These are phyloP conservation scores for Schizopygopsis pylzovi DNA, from an alignment of 2,797 vertebrate genomes.

Conservation along the genomic window DNA sequence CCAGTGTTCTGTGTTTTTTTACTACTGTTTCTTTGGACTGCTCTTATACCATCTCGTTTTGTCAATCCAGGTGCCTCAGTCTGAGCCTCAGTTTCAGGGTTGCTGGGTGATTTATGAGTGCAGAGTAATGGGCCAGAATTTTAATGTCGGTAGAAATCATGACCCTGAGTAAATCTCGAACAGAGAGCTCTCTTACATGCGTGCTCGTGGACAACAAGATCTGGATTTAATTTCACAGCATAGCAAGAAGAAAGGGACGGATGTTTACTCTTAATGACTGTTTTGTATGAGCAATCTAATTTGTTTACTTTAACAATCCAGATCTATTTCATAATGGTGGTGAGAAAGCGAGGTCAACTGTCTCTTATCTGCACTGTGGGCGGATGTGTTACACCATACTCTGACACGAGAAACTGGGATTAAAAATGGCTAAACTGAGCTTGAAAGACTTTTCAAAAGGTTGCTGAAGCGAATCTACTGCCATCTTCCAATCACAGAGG, in stretches of 20 bases:
- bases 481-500: constrained; percentile 49
- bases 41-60: constrained; percentile 45
- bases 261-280: constrained; percentile 1
- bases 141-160: constrained; percentile 65
- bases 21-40: not conserved
- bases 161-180: constrained; percentile 5
- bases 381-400: not conserved
- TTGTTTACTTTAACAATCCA: not conserved
- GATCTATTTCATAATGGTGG: not conserved
- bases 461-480: constrained; percentile 3
- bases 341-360: not conserved
- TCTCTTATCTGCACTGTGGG: constrained; percentile 12
- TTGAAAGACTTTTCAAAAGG: constrained; percentile 28
- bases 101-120: constrained; percentile 63
- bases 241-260: not conserved
- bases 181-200: constrained; percentile 24
- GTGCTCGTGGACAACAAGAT: not conserved
- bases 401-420: not conserved
- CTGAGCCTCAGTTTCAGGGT: constrained; percentile 58
- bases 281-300: constrained; percentile 26
- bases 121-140: constrained; percentile 64
- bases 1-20: not conserved
- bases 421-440: not conserved
- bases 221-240: constrained; percentile 17
- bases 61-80: constrained; percentile 47